Evolutionary conservation across 2,797 vertebrate species (phyloP), one percentile per base, ranked within the genome.

Genomic region (Syngnathus rostellatus): DNA sequence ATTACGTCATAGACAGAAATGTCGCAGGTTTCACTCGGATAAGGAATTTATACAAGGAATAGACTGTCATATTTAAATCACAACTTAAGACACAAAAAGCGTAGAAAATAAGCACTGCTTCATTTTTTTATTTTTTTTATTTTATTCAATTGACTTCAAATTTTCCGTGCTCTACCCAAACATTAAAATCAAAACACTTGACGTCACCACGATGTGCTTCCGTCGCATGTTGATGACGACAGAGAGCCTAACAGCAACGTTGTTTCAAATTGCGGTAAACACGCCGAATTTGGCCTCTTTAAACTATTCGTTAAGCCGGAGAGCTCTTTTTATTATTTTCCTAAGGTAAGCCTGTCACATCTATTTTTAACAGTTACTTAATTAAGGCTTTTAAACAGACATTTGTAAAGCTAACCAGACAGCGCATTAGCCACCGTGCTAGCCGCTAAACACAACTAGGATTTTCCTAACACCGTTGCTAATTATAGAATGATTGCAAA

Each of bases 341-440:
- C 14, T 7, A 21, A 69, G 74, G 85, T 85, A 70, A 38, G 72
- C 45, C 2, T 60, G 37, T 65, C 0, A 0, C 0, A 0, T 8
- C 3, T 0, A 7, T 8, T 14, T n/a, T 51, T 3, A 39, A 38
- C 21, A 2, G 31, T 37, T 2, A 2, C 19, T 50, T 38, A 46
- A 63, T 50, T 6, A 48, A 11, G 37, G 48, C 23, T 46, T 19
- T 62, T 31, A 55, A 55, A 31, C 54, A 0, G 11, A 17, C 2
- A 53, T 21, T 9, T 21, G 7, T 53, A 9, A 53, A 21, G n/a
- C 8, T 53, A 53, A 21, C n/a, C 7, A 5, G 25, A 57, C 6
- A 6, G 16, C 8, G 38, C 37, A 39, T 60, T 45, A 62, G 60
- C 60, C 2, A 45, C 25, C 9, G 11, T 12, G 21, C 40, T 61